Percentiles rank a stretch among this genome's conserved stretches.
These are phyloP conservation scores for Propithecus perrieri DNA, from an alignment of 2,797 vertebrate species.

Conservation along the genomic window DNA sequence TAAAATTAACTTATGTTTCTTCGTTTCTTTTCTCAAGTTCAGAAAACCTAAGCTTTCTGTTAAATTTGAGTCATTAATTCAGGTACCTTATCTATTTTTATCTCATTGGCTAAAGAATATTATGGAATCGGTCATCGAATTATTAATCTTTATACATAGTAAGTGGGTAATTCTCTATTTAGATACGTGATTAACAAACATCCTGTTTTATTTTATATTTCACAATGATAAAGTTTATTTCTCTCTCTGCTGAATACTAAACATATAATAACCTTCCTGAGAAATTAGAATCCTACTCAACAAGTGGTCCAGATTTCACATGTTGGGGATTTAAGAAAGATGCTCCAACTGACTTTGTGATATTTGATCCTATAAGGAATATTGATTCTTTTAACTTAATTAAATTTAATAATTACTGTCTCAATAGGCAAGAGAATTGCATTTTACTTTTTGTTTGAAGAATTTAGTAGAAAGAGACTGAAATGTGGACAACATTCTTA, in stretches of 20 bases:
- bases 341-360: not conserved
- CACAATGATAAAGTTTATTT: slow-evolving; percentile 53
- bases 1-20: not conserved
- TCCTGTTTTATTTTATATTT: not conserved
- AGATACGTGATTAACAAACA: not conserved
- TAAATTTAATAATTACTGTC: not conserved
- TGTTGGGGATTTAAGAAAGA: not conserved
- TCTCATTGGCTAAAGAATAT: not conserved
- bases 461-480: not conserved
- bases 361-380: slow-evolving; percentile 23
- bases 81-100: not conserved
- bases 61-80: not conserved
- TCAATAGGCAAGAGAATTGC: not conserved
- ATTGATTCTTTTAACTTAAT: not conserved
- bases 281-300: slow-evolving; percentile 41
- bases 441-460: not conserved
- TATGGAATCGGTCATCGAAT: not conserved
- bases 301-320: not conserved
- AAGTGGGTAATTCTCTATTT: not conserved
- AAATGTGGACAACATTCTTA: not conserved
- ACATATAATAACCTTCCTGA: slow-evolving; percentile 39
- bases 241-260: slow-evolving; percentile 47
- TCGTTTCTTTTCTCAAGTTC: not conserved
- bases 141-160: not conserved
- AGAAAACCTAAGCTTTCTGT: not conserved